A percentile compares a stretch with the other conserved stretches of the same genome.
Evolutionary conservation across 2,888 invertebrate species (phyloP).

Genomic region (Monochamus alternatus): DNA sequence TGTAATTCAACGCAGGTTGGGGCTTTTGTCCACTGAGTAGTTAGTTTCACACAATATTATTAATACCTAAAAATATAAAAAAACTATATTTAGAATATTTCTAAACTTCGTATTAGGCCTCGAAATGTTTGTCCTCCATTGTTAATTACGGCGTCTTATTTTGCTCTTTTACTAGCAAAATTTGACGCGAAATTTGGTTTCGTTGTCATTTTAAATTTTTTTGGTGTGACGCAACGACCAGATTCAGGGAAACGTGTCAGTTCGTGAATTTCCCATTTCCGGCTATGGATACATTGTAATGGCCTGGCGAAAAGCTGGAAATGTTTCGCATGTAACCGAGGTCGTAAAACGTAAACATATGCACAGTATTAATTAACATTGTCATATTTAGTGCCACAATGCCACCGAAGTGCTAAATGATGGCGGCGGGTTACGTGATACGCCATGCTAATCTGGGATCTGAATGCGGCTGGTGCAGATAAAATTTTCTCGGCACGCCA

Average conservation of each 20-base stretch:
- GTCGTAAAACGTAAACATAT: conserved; percentile 22
- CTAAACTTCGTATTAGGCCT: no score
- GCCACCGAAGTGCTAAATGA: conserved; percentile 7
- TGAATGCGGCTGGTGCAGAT: conserved; percentile 1
- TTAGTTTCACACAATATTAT: no score
- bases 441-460: not conserved
- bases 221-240: no score
- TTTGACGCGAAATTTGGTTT: no score
- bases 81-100: no score
- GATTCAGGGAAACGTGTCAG: not conserved
- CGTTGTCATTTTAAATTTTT: no score
- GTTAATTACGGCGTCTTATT: no score
- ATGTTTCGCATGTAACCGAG: conserved; percentile 10
- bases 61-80: no score
- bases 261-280: not conserved
- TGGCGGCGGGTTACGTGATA: conserved; percentile 1
- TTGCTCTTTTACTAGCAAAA: no score
- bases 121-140: no score
- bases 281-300: conserved; percentile 8
- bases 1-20: no score
- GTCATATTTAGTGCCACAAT: conserved; percentile 16
- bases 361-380: conserved; percentile 21
- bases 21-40: no score
- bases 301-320: conserved; percentile 6
- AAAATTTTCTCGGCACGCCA: not conserved